Percentiles rank a stretch among this genome's conserved stretches.
Evolutionary conservation across 2,888 invertebrate genomes (phyloP).

Genomic region (Amaurobius ferox): DNA sequence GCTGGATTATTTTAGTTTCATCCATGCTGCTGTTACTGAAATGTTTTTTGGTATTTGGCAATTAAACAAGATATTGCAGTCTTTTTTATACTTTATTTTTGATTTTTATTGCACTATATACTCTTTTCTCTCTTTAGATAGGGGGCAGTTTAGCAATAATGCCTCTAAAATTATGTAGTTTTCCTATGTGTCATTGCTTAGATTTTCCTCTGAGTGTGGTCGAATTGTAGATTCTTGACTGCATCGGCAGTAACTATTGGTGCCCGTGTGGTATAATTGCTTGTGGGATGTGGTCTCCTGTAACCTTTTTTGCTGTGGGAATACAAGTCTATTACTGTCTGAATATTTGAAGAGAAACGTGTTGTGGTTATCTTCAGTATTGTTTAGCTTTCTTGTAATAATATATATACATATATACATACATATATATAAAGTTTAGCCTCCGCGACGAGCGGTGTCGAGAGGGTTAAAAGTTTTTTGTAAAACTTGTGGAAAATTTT

Average conservation of each 20-base stretch:
- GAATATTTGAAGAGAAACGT: constrained; percentile 49
- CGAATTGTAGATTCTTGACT: constrained; percentile 16
- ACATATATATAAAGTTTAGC: constrained; percentile 41
- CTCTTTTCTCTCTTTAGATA: constrained; percentile 58
- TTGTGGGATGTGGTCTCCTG: constrained; percentile 38
- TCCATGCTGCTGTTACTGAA: not conserved
- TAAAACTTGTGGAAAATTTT: constrained; percentile 71
- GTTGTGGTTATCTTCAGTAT: constrained; percentile 70
- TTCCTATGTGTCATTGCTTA: constrained; percentile 58
- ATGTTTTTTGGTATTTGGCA: not conserved
- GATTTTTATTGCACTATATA: constrained; percentile 48
- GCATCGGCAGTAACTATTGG: constrained; percentile 19
- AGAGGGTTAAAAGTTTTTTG: constrained; percentile 52
- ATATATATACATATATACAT: constrained; percentile 59
- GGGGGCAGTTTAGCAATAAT: constrained; percentile 36
- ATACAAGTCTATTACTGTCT: constrained; percentile 39
- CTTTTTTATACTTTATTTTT: constrained; percentile 18
- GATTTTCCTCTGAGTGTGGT: constrained; percentile 61
- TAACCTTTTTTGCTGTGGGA: constrained; percentile 44
- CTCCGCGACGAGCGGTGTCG: constrained; percentile 30
- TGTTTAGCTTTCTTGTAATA: constrained; percentile 72
- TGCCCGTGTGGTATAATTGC: constrained; percentile 38
- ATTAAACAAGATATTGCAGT: not conserved
- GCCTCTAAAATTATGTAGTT: constrained; percentile 64
- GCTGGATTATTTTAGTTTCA: not conserved